These are phyloP conservation scores for Entomyzon cyanotis DNA, from an alignment of 2,113 vertebrate genomes.

Conservation along the genomic window DNA sequence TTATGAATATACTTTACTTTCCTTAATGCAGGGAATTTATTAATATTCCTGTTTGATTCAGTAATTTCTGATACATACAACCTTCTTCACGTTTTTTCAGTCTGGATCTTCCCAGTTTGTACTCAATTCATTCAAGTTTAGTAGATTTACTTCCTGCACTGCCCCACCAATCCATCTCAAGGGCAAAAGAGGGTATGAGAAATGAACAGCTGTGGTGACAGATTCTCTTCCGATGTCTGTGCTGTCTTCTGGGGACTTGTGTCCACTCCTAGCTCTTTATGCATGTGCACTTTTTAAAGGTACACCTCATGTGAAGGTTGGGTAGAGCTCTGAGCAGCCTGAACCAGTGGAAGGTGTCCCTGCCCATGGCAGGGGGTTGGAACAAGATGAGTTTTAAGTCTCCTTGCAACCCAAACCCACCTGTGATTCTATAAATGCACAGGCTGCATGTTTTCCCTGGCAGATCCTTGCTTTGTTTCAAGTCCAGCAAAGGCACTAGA, in stretches of 20 bases:
- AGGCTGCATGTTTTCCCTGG: not conserved
- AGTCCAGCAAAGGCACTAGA: not conserved
- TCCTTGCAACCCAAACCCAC: not conserved
- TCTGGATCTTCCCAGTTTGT: not conserved
- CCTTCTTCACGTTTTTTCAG: not conserved
- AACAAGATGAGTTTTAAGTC: not conserved
- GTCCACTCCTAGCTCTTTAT: not conserved
- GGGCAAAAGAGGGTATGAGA: not conserved
- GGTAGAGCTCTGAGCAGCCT: not conserved
- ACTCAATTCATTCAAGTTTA: not conserved
- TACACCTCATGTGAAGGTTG: not conserved
- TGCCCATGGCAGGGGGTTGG: not conserved
- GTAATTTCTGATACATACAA: not conserved
- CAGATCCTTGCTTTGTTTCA: not conserved
- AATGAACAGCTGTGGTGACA: not conserved
- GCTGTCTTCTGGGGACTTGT: not conserved
- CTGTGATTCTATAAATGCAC: not conserved
- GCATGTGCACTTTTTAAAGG: not conserved
- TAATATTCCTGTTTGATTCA: not conserved
- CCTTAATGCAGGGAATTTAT: not conserved
- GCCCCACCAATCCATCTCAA: not conserved
- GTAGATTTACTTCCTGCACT: not conserved
- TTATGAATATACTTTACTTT: not conserved
- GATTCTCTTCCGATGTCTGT: not conserved
- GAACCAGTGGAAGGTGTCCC: not conserved